Evolutionary conservation across 2,888 invertebrate genomes (phyloP), one percentile per base, ranked within the genome.

Genomic region (Tetheella fluctuosa): DNA sequence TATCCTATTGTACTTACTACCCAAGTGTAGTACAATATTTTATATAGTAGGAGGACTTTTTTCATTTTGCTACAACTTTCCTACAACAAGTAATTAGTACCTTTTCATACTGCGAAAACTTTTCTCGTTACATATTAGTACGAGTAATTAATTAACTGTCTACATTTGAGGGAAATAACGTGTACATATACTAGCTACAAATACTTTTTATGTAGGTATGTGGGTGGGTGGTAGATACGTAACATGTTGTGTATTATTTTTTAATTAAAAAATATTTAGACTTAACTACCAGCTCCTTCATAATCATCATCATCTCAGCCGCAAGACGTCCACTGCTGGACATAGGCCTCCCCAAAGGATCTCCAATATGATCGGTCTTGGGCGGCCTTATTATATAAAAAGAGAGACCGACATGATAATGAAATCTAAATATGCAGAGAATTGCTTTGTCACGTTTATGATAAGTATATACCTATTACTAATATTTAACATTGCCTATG

Each of bases 101-200:
- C 48, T 48, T 48, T 48, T 48, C 48, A 48, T 48, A 48, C 48
- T 17, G 17, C 8, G 20, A n/a, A n/a, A 48, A 48, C 48, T 48
- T 48, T 48, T 48, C 48, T 48, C 48, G 48, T 48, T 48, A 20
- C 48, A 48, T 48, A 20, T 20, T 8, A 48, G 48, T 17, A 48
- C 17, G 10, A 48, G 48, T 48, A 48, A 48, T 48, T 20, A 48
- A 48, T 48, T 48, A 48, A 48, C n/a, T 48, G 48, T 20, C 48
- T n/a, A 48, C 48, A 48, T 48, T 48, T 48, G 20, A 48, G 10
- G 10, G 10, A 13, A 34, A 13, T 34, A 34, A 34, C 13, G 13
- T 13, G 13, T 7, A 34, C 0, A 34, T 4, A 34, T 34, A 34
- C 34, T 34, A 13, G 13, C 30, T 10, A 30, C 30, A 30, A 30